Conservation (phyloP, 1,140 invertebrate genomes). For the Apis cerana region DNA sequence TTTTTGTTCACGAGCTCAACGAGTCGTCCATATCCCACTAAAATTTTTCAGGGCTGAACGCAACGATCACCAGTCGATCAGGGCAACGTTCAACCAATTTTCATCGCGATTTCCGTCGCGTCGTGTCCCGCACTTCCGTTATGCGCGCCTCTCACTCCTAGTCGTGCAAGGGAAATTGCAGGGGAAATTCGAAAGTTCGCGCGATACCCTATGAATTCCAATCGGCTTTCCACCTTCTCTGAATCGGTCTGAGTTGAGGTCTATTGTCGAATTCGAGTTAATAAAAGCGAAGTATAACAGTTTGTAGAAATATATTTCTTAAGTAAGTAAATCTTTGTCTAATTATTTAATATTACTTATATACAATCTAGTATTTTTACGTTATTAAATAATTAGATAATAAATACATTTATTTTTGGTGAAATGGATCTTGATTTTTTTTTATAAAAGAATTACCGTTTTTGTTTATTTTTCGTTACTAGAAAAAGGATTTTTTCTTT, state of each 20-base stretch:
- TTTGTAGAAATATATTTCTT: background rate
- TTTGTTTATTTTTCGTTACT: too few relatives aligned
- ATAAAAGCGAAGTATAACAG: background rate
- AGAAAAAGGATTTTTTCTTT: too few relatives aligned
- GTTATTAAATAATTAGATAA: too few relatives aligned
- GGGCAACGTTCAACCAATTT: constrained; percentile 68
- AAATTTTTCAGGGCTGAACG: background rate
- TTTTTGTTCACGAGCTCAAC: too few relatives aligned
- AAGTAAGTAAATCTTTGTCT: too few relatives aligned
- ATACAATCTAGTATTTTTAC: too few relatives aligned
- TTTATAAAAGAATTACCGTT: too few relatives aligned
- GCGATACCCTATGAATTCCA: constrained; percentile 66
- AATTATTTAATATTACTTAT: too few relatives aligned
- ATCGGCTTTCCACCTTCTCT: constrained; percentile 45
- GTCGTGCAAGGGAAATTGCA: constrained; percentile 62
- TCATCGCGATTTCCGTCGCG: constrained; percentile 75
- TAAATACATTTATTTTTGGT: too few relatives aligned
- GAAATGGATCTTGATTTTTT: too few relatives aligned
- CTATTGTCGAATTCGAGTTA: background rate
- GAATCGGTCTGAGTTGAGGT: background rate
- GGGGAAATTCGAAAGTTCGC: constrained; percentile 67
- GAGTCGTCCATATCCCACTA: background rate
- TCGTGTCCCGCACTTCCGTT: constrained; percentile 56
- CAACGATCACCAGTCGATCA: background rate
- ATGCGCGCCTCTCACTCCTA: constrained; percentile 53